Base-by-base conservation (phyloP, 2,113 vertebrate species). In the Synodontis membranacea region DNA sequence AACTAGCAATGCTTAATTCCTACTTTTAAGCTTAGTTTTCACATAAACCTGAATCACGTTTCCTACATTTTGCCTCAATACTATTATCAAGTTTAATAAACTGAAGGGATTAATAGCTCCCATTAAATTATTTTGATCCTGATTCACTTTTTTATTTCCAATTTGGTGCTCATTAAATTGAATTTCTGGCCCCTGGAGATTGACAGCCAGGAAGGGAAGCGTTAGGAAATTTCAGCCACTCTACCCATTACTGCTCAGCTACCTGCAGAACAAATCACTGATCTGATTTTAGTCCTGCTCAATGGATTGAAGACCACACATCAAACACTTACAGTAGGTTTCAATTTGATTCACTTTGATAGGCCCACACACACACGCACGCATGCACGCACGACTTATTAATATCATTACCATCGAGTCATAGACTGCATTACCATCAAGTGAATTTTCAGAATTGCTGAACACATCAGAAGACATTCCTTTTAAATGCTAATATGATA, bases 141-240 rank as follows among this genome's bases (percentile, higher is more conserved):
- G 86, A 72, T 83, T 90, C 84, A 84, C 66, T 87, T 83, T 82
- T 72, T 72, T 44, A 12, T 82, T 88, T 76, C 88, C 89, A 85
- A 92, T 89, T 83, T 85, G 90, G 89, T 92, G 92, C 92, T 92
- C 93, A 93, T 93, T 93, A 94, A 94, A 94, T 95, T 94, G 91
- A 92, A 94, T 94, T 93, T 84, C 86, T 83, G 89, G 91, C 90
- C 93, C 92, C 89, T 82, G 91, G 91, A 91, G 92, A 92, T 70
- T 90, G 90, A 92, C 91, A 91, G 89, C 90, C 44, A 46, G 91
- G 89, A 86, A 88, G 86, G 87, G 88, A 88, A 90, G 89, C 68
- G 81, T 86, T 78, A 90, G 87, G 91, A 91, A 90, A 88, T 91
- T 93, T 92, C 91, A 75, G 88, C 89, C 91, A 88, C 92, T 92